A percentile compares a stretch with the other conserved stretches of the same genome.
These are phyloP conservation scores for Eira barbara DNA, from an alignment of 2,113 vertebrate species.

Conservation along the genomic window DNA sequence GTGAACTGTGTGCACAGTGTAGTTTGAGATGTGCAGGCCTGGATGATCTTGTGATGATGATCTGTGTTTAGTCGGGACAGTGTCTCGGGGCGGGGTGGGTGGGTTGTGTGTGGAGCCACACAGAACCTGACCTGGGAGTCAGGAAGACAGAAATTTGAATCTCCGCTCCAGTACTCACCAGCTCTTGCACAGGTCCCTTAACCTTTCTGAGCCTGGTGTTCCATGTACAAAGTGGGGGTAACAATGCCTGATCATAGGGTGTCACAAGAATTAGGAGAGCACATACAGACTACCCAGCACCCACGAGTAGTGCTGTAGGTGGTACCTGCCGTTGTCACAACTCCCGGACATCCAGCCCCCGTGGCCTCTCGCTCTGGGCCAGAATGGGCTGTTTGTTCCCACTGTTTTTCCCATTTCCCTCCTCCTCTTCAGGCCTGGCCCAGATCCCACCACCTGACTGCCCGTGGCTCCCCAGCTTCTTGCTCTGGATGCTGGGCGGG, in stretches of 20 bases:
- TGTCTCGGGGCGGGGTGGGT: not conserved
- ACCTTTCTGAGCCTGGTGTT: not conserved
- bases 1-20: accelerated
- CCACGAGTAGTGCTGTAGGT: not conserved
- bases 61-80: not conserved
- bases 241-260: accelerated
- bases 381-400: not conserved
- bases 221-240: not conserved
- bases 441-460: not conserved
- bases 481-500: not conserved
- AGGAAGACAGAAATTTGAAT: not conserved
- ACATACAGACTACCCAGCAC: not conserved
- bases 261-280: not conserved
- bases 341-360: not conserved
- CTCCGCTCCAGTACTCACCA: not conserved
- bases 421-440: not conserved
- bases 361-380: not conserved
- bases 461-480: not conserved
- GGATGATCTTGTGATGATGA: not conserved
- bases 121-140: not conserved
- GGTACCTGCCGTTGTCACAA: too few relatives aligned
- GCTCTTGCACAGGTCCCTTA: not conserved
- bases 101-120: too few relatives aligned
- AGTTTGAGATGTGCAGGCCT: not conserved
- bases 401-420: not conserved